Evolutionary conservation across 2,888 invertebrate species (phyloP), one percentile per base, ranked within the genome.

Genomic region (Melinopterus prodromus): DNA sequence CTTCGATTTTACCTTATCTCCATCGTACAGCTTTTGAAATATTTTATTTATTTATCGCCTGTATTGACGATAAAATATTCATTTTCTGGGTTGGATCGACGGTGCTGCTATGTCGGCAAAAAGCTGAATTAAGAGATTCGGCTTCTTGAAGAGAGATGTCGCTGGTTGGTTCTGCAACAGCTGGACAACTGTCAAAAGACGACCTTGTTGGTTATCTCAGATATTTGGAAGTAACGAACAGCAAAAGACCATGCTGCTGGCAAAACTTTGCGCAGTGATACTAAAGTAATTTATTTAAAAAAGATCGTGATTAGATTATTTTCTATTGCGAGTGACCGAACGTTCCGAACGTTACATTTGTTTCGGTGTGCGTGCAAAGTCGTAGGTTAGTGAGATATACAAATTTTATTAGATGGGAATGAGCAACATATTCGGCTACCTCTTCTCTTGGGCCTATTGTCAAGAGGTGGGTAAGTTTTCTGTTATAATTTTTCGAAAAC

Each of bases 391-490:
- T 80, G 80, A 26, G 37, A 72, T 77, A 71, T 78, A 26, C 3
- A 9, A 74, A 7, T 12, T 15, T 74, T 74, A 81, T 79, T 81
- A 70, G 77, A 78, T 90, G 91, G 92, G 92, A 92, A 93, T 93
- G 93, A 91, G 91, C 91, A 90, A 90, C 90, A 91, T 92, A 91
- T 91, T 90, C 87, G 80, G 82, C 79, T 91, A 91, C 90, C 89
- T 93, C 88, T 89, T 93, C 88, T 90, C 91, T 88, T 91, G 91
- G 90, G 93, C 93, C 90, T 92, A 92, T 90, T 93, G 93, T 92
- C 93, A 93, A 93, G 94, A 94, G 94, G 94, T 94, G 91, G 93
- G 93, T 93, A 93, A 93, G 93, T 93, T 91, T 90, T 74, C 77
- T 70, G 78, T 79, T 81, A 70, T 77, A 77, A 71, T 79, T 81